Conservation (phyloP, 2,888 invertebrate species). For the Deilephila elpenor region DNA sequence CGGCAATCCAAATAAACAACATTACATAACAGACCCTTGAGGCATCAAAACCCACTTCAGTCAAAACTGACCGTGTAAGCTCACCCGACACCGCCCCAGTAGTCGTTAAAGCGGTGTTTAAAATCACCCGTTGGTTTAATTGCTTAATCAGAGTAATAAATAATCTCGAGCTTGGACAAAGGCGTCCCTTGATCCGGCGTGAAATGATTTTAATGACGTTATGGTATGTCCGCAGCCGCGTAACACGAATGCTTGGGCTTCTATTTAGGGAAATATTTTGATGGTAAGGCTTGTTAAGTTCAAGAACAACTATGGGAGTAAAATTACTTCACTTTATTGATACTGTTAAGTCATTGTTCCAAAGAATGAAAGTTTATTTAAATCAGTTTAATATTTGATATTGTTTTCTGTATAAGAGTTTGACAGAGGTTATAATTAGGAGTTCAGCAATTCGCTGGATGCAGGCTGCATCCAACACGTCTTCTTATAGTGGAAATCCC, state of each 20-base stretch:
- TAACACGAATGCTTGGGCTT: background rate
- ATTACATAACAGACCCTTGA: background rate
- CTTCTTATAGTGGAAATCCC: no score
- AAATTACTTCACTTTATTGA: background rate
- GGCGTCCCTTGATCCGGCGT: slow-evolving; percentile 27
- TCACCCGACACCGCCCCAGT: no score
- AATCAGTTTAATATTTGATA: background rate
- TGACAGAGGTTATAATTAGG: no score
- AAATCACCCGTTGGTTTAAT: slow-evolving; percentile 36
- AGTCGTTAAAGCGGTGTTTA: slow-evolving; percentile 28
- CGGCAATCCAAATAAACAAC: no score
- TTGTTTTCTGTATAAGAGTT: no score
- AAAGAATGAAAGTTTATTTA: background rate
- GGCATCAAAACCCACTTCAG: background rate
- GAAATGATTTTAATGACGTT: slow-evolving; percentile 35
- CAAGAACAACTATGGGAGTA: background rate
- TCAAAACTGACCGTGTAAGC: background rate
- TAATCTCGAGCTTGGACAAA: slow-evolving; percentile 36
- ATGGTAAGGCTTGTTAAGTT: background rate
- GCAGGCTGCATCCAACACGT: no score
- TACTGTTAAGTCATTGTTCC: background rate
- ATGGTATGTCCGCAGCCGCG: slow-evolving; percentile 18
- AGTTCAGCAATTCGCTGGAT: no score
- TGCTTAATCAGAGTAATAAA: slow-evolving; percentile 46
- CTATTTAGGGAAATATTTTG: background rate